These are phyloP conservation scores for Sylvilagus floridanus DNA, from an alignment of 2,797 vertebrate species.

Conservation along the genomic window DNA sequence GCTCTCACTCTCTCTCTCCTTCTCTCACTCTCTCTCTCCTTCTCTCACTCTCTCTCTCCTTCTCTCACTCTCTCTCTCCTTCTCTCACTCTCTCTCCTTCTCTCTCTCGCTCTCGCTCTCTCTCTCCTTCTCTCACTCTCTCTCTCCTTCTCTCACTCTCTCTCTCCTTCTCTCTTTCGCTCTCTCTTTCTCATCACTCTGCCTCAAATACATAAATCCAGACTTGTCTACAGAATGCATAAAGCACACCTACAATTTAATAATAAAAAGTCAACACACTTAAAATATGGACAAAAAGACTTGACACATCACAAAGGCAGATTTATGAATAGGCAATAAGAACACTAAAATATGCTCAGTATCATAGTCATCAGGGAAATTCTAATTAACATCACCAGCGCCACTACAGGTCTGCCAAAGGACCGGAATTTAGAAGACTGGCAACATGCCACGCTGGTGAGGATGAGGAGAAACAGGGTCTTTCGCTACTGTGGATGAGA, in stretches of 20 bases:
- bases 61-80: no score
- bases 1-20: no score
- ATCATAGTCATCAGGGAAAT: conserved; percentile 19
- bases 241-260: neutral
- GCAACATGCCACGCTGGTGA: neutral
- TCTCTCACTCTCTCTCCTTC: no score
- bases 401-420: neutral
- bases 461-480: neutral
- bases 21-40: no score
- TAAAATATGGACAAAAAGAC: neutral
- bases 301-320: neutral
- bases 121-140: no score
- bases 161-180: no score
- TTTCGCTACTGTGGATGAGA: neutral
- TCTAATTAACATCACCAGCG: neutral
- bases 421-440: neutral
- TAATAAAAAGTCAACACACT: neutral
- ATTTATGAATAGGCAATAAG: neutral
- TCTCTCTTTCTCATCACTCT: no score
- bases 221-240: neutral
- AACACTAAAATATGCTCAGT: neutral
- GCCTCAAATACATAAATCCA: neutral
- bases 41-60: no score
- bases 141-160: no score
- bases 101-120: no score